Evolutionary conservation across 2,888 invertebrate species (phyloP).

Genomic region (Escarpia spicata): DNA sequence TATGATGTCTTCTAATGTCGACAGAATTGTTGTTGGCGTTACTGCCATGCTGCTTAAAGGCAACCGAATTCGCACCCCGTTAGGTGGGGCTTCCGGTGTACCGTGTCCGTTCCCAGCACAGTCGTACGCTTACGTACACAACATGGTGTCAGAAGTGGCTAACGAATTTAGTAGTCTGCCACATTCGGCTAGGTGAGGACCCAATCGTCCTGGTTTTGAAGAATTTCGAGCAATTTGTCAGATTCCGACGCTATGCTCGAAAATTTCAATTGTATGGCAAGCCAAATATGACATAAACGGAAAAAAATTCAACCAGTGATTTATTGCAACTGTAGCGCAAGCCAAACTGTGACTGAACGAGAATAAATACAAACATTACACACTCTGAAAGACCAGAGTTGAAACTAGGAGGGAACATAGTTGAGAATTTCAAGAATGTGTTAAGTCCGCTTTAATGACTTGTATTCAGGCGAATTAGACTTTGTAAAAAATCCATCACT

Average conservation of each 20-base stretch:
- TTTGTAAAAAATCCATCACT: neutral
- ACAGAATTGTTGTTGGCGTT: too few species aligned
- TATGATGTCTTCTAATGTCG: too few species aligned
- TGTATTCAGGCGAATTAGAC: too few species aligned
- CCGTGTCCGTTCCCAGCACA: neutral
- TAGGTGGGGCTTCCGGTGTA: slow-evolving; percentile 14
- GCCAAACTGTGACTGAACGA: neutral
- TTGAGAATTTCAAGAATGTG: too few species aligned
- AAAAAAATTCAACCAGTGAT: neutral
- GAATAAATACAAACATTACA: slow-evolving; percentile 22
- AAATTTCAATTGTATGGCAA: neutral
- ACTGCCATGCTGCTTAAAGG: too few species aligned
- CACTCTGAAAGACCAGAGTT: slow-evolving; percentile 13
- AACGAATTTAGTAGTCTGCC: neutral
- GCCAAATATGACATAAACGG: neutral
- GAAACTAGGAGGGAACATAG: slow-evolving; percentile 21
- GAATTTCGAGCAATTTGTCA: too few species aligned
- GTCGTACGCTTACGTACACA: neutral
- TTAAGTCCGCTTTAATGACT: neutral
- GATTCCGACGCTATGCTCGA: too few species aligned
- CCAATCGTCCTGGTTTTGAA: neutral
- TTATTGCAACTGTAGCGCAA: neutral
- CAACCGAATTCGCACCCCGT: too few species aligned
- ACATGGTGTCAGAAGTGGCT: slow-evolving; percentile 14
- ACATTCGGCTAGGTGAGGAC: neutral